These are phyloP conservation scores for Catamblyrhynchus diadema DNA, from an alignment of 2,797 vertebrate species.

Conservation along the genomic window DNA sequence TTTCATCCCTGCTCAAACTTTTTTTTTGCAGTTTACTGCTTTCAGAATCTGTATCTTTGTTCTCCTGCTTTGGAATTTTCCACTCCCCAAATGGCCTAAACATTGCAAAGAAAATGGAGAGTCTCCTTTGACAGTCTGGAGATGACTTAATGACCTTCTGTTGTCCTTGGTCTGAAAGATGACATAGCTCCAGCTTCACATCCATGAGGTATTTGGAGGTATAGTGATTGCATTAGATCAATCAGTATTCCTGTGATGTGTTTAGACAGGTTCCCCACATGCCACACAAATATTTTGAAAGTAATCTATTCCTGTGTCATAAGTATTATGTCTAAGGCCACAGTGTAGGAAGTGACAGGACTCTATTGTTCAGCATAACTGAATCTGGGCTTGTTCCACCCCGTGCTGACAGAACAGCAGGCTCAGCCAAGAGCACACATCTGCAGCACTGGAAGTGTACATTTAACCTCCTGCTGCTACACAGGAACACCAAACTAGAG, in stretches of 20 bases:
- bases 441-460: neutral
- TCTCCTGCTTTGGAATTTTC: neutral
- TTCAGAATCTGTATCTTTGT: neutral
- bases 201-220: slow-evolving; percentile 9
- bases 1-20: neutral
- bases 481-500: neutral
- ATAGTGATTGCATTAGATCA: slow-evolving; percentile 32
- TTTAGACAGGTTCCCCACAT: slow-evolving; percentile 44
- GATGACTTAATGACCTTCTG: slow-evolving; percentile 19
- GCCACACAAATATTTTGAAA: slow-evolving; percentile 57
- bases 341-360: slow-evolving; percentile 47
- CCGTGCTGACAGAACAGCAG: neutral
- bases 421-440: neutral
- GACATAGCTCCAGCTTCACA: neutral
- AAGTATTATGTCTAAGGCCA: slow-evolving; percentile 1
- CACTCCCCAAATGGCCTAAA: neutral
- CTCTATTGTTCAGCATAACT: slow-evolving; percentile 34
- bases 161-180: slow-evolving; percentile 32
- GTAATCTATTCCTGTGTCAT: slow-evolving; percentile 34
- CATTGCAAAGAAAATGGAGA: neutral
- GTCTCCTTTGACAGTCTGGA: neutral
- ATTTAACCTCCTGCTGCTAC: neutral
- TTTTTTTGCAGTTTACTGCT: neutral
- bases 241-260: slow-evolving; percentile 30
- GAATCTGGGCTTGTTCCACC: slow-evolving; percentile 16